These are phyloP conservation scores for Leuciscus idus DNA, from an alignment of 2,113 vertebrate species.

Conservation along the genomic window DNA sequence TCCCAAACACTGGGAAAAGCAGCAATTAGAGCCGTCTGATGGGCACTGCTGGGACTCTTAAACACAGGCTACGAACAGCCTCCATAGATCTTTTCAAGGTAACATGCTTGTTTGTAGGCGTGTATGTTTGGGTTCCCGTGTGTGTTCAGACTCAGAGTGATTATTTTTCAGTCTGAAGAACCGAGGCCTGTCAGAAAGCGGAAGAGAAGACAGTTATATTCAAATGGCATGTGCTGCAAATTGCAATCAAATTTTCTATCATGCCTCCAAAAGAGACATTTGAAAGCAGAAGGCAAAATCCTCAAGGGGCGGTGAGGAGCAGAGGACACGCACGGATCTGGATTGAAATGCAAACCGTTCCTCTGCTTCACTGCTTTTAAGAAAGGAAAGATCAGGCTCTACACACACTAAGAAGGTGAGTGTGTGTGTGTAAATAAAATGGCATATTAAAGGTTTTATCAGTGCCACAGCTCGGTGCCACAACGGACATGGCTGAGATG, in stretches of 20 bases:
- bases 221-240: constrained; percentile 13
- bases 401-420: background rate
- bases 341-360: constrained; percentile 36
- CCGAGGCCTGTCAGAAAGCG: background rate
- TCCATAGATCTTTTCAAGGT: constrained; percentile 44
- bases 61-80: constrained; percentile 31
- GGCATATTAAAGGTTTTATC: constrained; percentile 47
- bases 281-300: constrained; percentile 20
- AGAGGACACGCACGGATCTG: constrained; percentile 23
- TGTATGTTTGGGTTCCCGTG: constrained; percentile 1
- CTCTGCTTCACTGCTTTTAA: constrained; percentile 38
- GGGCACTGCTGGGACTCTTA: constrained; percentile 36
- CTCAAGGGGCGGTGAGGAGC: background rate
- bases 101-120: background rate
- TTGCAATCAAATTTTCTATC: constrained; percentile 18
- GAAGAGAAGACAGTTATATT: background rate
- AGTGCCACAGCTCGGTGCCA: constrained; percentile 34
- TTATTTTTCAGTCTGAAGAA: constrained; percentile 14
- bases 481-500: constrained; percentile 37
- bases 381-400: constrained; percentile 48
- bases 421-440: constrained; percentile 29
- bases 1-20: constrained; percentile 42
- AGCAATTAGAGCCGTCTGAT: constrained; percentile 50
- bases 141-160: background rate
- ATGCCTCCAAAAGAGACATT: background rate